Evolutionary conservation across 2,113 vertebrate genomes (phyloP).

Genomic region (Bubalus kerabau): DNA sequence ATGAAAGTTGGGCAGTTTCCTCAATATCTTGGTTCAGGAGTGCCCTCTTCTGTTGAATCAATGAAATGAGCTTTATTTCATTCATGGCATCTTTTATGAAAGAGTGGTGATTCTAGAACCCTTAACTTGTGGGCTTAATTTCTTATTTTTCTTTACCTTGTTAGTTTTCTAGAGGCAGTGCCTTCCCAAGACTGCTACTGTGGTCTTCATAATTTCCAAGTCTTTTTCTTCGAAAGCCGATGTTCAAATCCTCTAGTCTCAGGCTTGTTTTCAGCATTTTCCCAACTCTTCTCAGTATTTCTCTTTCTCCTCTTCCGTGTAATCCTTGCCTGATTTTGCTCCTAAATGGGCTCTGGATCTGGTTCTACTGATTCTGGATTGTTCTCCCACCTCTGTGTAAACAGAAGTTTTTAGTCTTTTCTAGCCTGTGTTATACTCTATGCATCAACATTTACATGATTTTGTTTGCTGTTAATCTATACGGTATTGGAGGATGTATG

Average conservation of each 20-base stretch:
- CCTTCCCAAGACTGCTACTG: not conserved
- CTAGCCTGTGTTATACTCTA: not conserved
- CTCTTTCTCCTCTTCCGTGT: not conserved
- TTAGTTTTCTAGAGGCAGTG: not conserved
- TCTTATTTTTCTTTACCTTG: not conserved
- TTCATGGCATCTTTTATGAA: not conserved
- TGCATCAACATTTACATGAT: not conserved
- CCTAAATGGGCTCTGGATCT: not conserved
- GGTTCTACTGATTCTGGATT: not conserved
- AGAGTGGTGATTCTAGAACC: not conserved
- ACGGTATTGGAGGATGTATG: not conserved
- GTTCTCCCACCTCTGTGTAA: not conserved
- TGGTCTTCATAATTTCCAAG: not conserved
- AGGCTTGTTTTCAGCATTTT: not conserved
- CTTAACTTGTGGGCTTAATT: not conserved
- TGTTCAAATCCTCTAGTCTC: not conserved
- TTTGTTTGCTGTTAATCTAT: not conserved
- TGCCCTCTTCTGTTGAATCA: conserved; percentile 54
- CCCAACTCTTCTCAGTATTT: not conserved
- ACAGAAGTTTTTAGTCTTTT: not conserved
- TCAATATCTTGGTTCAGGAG: conserved; percentile 34
- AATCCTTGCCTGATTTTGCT: not conserved
- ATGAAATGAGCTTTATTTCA: conserved; percentile 10
- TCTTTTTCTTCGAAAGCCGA: not conserved
- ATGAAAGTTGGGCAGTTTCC: not conserved